These are phyloP conservation scores for Sula dactylatra DNA, from an alignment of 2,113 vertebrate genomes.

Conservation along the genomic window DNA sequence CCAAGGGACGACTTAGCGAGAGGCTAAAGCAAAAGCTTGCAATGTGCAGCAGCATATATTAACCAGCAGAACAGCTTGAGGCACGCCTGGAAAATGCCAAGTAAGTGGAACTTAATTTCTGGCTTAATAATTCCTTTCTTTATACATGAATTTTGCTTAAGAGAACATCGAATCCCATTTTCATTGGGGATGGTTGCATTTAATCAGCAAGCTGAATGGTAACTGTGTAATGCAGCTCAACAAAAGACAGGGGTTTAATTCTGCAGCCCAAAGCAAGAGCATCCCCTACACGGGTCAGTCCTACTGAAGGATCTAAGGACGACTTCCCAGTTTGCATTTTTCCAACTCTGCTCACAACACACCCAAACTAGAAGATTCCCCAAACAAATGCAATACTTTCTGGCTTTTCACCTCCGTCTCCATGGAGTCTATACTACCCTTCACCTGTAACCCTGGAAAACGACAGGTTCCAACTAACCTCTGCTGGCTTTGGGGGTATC, in stretches of 20 bases:
- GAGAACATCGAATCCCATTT: conserved; percentile 35
- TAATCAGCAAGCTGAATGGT: neutral
- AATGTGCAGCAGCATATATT: neutral
- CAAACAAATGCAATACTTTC: neutral
- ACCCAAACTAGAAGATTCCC: neutral
- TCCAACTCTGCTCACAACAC: neutral
- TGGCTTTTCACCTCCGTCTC: neutral
- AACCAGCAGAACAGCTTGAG: neutral
- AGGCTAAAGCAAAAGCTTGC: neutral
- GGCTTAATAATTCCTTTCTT: conserved; percentile 38
- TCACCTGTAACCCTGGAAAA: neutral
- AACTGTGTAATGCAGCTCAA: neutral
- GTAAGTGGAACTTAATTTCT: conserved; percentile 29
- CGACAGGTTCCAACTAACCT: neutral
- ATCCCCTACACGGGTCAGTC: fast-evolving
- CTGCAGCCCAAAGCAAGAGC: neutral
- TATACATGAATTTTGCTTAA: conserved; percentile 3
- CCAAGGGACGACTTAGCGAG: neutral
- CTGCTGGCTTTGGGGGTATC: neutral
- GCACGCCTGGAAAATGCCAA: neutral
- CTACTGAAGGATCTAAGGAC: neutral
- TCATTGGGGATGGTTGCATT: neutral
- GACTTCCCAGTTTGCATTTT: neutral
- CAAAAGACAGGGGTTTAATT: neutral
- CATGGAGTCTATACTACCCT: neutral